Evolutionary conservation across 2,797 vertebrate species (phyloP).

Genomic region (Centroberyx gerrardi): DNA sequence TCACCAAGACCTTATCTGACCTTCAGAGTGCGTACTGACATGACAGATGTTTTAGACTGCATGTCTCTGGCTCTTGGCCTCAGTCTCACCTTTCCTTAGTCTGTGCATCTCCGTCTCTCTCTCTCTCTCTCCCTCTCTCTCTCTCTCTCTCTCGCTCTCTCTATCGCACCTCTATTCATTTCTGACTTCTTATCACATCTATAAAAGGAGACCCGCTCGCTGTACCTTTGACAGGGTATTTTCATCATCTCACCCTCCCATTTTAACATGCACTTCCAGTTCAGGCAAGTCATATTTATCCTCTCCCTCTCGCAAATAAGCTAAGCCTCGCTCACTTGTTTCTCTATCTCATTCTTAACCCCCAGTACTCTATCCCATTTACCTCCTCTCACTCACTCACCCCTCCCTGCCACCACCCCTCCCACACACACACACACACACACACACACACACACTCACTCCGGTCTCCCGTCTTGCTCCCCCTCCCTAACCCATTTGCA

Average conservation of each 20-base stretch:
- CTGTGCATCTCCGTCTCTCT: neutral
- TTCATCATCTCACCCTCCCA: slow-evolving; percentile 6
- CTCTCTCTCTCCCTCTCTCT: neutral
- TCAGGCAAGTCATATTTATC: slow-evolving; percentile 1
- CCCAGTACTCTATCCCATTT: neutral
- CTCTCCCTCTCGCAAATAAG: slow-evolving; percentile 24
- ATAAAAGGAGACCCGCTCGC: neutral
- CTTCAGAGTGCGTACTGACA: slow-evolving; percentile 15
- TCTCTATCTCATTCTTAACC: neutral
- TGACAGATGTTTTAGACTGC: slow-evolving; percentile 33
- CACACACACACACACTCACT: no score
- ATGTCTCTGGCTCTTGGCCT: slow-evolving; percentile 27
- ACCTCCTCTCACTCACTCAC: neutral
- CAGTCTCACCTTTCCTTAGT: neutral
- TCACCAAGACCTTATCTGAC: slow-evolving; percentile 43
- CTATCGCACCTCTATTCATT: neutral
- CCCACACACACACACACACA: neutral
- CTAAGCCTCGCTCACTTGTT: neutral
- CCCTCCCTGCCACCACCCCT: slow-evolving; percentile 12
- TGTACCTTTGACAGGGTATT: slow-evolving; percentile 6
- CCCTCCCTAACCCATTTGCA: slow-evolving; percentile 29
- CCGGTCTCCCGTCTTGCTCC: neutral
- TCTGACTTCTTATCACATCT: slow-evolving; percentile 8
- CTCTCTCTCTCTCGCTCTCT: neutral
- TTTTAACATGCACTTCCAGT: slow-evolving; percentile 13